These are phyloP conservation scores for Dipus sagitta DNA, from an alignment of 2,797 vertebrate species.

Conservation along the genomic window DNA sequence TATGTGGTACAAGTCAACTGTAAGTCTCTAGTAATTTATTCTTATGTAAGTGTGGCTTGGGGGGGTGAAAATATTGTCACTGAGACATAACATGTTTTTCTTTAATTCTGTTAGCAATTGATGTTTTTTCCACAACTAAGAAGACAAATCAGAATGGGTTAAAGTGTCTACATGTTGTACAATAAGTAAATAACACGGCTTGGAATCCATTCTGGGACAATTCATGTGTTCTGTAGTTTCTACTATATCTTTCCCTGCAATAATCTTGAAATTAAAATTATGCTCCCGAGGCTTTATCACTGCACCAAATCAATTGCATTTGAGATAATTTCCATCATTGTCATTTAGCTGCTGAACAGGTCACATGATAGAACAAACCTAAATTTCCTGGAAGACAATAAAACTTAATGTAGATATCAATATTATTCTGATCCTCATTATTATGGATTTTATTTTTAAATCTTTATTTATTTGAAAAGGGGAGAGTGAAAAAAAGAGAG, in stretches of 20 bases:
- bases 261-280: neutral
- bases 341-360: neutral
- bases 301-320: neutral
- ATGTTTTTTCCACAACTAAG: slow-evolving; percentile 8
- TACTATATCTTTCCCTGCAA: neutral
- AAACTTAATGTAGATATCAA: neutral
- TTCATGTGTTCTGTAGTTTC: neutral
- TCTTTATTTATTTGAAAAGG: too few relatives aligned
- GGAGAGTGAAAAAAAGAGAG: too few relatives aligned
- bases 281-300: neutral
- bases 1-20: neutral
- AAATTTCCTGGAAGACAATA: neutral
- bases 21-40: slow-evolving; percentile 46
- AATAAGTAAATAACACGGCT: neutral
- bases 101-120: neutral
- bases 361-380: neutral
- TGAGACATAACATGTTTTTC: neutral
- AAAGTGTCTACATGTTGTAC: slow-evolving; percentile 13
- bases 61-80: neutral
- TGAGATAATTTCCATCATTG: neutral
- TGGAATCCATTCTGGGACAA: neutral
- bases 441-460: too few relatives aligned
- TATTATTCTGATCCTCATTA: neutral
- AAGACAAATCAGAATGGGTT: slow-evolving; percentile 9
- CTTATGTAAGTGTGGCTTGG: neutral